Evolutionary conservation across 2,888 invertebrate genomes (phyloP), one percentile per base, ranked within the genome.

Genomic region (Mythimna lalbum): DNA sequence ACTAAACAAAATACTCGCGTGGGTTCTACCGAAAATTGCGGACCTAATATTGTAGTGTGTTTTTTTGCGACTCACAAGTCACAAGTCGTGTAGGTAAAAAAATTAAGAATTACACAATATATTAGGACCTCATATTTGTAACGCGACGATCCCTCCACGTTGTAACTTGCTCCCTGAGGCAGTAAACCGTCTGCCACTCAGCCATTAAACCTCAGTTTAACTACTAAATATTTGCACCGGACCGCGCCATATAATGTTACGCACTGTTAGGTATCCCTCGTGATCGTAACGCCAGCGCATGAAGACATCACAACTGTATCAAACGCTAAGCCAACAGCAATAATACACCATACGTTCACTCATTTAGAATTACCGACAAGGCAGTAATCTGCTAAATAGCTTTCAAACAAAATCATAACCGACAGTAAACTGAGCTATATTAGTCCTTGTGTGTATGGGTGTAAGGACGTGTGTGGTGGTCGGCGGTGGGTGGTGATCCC

Each of bases 381-480:
- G 72, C 81, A 69, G 73, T 82, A 76, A 82, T 73, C 82, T 69
- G 76, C 63, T 78, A 73, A 81, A 81, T 76, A 84, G 73, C 82
- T 67, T 61, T 56, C 39, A 68, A 52, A 84, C 72, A 74, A 70
- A 63, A 61, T 81, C 65, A 73, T 60, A 65, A 49, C 52, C 6
- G 27, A 6, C 49, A 14, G 10, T 19, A 19, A 19, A 49, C 5
- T 27, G 27, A 19, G 23, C 33, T 6, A 53, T 10, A 61, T n/a
- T 66, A 36, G 47, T 50, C 59, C 52, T 62, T 73, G 55, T 33
- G 17, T 14, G 0, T 14, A 39, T 43, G 3, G 0, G 0, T 0
- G n/a, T 81, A 81, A 70, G 67, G 64, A 55, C 17, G 55, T 4
- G 49, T 50, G 33, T 59, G 57, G 17, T 9, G 52, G 49, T 10